These are phyloP conservation scores for Tribolium freemani DNA, from an alignment of 2,888 invertebrate species.

Conservation along the genomic window DNA sequence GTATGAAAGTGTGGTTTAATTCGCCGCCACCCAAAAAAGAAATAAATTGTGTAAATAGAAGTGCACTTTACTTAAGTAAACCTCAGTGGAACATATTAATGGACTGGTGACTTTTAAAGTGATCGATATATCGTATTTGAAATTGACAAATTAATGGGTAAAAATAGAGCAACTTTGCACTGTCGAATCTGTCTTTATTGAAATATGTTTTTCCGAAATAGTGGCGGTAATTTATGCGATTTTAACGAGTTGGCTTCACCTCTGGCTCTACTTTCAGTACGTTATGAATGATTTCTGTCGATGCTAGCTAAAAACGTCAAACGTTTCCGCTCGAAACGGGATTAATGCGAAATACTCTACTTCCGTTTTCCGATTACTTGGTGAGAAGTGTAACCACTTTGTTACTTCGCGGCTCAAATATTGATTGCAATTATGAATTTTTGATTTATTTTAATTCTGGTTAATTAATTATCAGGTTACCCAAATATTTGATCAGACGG, in stretches of 20 bases:
- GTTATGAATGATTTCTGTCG: not conserved
- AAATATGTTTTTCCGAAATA: not conserved
- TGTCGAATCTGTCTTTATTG: not conserved
- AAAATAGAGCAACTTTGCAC: not conserved
- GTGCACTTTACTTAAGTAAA: constrained; percentile 15
- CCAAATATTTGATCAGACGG: too few species aligned
- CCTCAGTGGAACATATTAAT: constrained; percentile 1
- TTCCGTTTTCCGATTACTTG: constrained; percentile 1
- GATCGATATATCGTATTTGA: constrained; percentile 1
- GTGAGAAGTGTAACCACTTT: constrained; percentile 1
- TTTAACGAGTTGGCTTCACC: not conserved
- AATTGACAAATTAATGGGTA: not conserved
- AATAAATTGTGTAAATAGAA: constrained; percentile 3
- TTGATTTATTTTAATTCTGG: not conserved
- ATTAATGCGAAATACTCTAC: constrained; percentile 2
- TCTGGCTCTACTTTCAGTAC: not conserved
- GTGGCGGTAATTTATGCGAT: not conserved
- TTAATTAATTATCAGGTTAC: too few species aligned
- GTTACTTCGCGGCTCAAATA: not conserved
- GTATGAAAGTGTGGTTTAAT: not conserved
- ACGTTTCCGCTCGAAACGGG: not conserved
- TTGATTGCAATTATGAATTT: not conserved
- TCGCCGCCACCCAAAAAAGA: not conserved
- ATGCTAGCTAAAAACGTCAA: not conserved
- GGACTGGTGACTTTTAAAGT: constrained; percentile 8